phyloP scores from a whole-genome alignment of 2,113 vertebrate genomes.

The human region GRCh38 chr1:237455001-237455500 shows the following conservation, averaged over 20 bases:
- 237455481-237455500: too few relatives aligned
- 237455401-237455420: too few relatives aligned
- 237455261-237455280: not conserved
- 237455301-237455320: not conserved
- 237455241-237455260: too few relatives aligned
- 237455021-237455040: rapidly evolving
- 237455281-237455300: not conserved
- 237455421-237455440: too few relatives aligned
- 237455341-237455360: not conserved
- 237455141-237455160: not conserved
- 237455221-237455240: not conserved
- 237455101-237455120: not conserved
- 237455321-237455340: not conserved
- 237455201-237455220: not conserved
- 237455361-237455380: too few relatives aligned
- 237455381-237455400: too few relatives aligned
- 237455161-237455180: not conserved
- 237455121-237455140: not conserved
- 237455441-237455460: too few relatives aligned
- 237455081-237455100: not conserved
- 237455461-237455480: too few relatives aligned
- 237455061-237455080: not conserved
- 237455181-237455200: not conserved
- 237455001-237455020: not conserved
- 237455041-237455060: not conserved